These are phyloP conservation scores for Cyclophora punctaria DNA, from an alignment of 2,888 invertebrate species.

Conservation along the genomic window DNA sequence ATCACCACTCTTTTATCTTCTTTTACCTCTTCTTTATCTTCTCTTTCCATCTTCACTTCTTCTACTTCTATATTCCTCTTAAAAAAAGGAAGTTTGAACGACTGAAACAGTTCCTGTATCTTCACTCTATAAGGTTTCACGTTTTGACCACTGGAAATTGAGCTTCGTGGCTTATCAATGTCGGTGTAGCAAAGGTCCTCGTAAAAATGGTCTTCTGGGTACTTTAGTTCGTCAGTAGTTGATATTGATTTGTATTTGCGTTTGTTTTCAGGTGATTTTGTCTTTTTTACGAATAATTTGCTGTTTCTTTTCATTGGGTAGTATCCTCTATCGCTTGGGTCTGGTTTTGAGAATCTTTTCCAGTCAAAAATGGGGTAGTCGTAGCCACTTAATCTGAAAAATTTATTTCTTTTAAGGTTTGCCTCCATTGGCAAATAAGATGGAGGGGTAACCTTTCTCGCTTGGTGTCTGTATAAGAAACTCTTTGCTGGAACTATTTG, in stretches of 20 bases:
- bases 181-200: constrained; percentile 63
- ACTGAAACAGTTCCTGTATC: constrained; percentile 58
- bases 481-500: constrained; percentile 61
- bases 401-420: constrained; percentile 40
- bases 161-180: constrained; percentile 24
- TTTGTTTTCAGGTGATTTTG: constrained; percentile 36
- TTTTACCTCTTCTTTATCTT: constrained; percentile 23
- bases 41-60: constrained; percentile 14
- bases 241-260: constrained; percentile 53
- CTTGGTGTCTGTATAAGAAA: constrained; percentile 59
- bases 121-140: constrained; percentile 52
- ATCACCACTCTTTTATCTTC: constrained; percentile 17
- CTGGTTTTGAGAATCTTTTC: constrained; percentile 44
- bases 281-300: constrained; percentile 40
- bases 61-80: constrained; percentile 37
- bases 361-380: constrained; percentile 60
- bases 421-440: constrained; percentile 65
- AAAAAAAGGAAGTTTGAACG: constrained; percentile 59
- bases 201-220: constrained; percentile 59
- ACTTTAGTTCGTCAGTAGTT: constrained; percentile 40
- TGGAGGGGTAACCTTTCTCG: constrained; percentile 37
- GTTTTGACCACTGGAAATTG: constrained; percentile 15
- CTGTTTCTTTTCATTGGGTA: constrained; percentile 56
- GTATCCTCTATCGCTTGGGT: constrained; percentile 53
- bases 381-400: constrained; percentile 57